Conservation (phyloP, 2,888 invertebrate species). For the Theodoxus fluviatilis region DNA sequence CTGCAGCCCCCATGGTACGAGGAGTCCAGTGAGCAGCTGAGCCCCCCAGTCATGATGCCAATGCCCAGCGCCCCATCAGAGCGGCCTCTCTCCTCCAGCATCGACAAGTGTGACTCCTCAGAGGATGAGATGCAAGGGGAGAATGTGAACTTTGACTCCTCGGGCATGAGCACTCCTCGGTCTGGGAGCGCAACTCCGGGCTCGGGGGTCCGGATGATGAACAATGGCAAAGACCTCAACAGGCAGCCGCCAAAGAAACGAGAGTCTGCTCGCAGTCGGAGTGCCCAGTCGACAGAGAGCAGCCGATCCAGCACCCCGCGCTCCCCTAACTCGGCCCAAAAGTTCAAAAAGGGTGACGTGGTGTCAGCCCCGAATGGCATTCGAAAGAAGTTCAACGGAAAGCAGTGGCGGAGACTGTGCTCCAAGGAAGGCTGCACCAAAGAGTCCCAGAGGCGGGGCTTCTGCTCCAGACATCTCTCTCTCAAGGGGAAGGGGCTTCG, state of each 20-base stretch:
- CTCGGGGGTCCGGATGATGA: constrained; percentile 44
- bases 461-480: constrained; percentile 94
- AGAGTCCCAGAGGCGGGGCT: constrained; percentile 96
- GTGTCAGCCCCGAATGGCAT: constrained; percentile 93
- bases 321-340: constrained; percentile 56
- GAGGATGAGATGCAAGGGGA: constrained; percentile 59
- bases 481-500: constrained; percentile 75
- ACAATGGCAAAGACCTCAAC: constrained; percentile 40
- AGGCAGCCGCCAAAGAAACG: constrained; percentile 57
- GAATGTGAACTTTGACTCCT: constrained; percentile 55
- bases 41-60: constrained; percentile 19
- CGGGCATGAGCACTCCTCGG: constrained; percentile 62
- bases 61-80: constrained; percentile 28
- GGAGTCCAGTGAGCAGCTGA: constrained; percentile 68
- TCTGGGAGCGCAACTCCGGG: constrained; percentile 87
- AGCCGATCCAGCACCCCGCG: constrained; percentile 62
- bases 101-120: constrained; percentile 49
- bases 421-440: constrained; percentile 93
- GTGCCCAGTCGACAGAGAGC: constrained; percentile 61
- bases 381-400: constrained; percentile 98
- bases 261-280: constrained; percentile 55
- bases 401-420: constrained; percentile 97
- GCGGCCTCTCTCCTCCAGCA: constrained; percentile 34
- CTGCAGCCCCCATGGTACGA: constrained; percentile 96
- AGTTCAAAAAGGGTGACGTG: constrained; percentile 86